Base-by-base conservation (phyloP, 2,113 vertebrate genomes). In the Micromys minutus region DNA sequence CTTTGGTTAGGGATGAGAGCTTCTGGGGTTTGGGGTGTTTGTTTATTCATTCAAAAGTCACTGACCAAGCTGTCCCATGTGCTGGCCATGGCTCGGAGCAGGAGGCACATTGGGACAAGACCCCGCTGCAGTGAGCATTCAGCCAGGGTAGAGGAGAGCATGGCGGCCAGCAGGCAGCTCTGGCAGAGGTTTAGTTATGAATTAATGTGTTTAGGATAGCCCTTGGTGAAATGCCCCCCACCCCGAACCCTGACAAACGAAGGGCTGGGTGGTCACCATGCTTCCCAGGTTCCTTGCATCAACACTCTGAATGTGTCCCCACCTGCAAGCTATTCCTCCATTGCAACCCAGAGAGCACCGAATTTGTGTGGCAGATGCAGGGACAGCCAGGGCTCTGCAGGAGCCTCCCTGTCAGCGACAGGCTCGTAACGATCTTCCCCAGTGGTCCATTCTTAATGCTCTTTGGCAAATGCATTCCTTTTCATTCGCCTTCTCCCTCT, bases 381-480 rank as follows among this genome's bases (percentile, higher is more conserved):
- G 95, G 77, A 85, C 79, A 88, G 89, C 6, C 31, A 4, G 39
- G 80, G 92, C 95, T 34, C 88, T 71, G 93, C 87, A 26, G 91
- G 91, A 86, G 93, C 96, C 80, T 29, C 87, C 91, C 92, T 89
- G 93, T 89, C 77, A 88, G 72, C 67, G 42, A 52, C 95, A 21
- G 65, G 90, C 96, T 96, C 45, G 74, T 96, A 87, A 92, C 91
- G 93, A 80, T 36, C 59, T 94, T 90, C 96, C 91, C 45, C 7
- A 36, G 0, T 3, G 0, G 13, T 94, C 93, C 65, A 61, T 94
- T 97, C 97, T 97, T 94, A 95, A 93, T 95, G 50, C 90, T 94
- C 95, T 96, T 84, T 85, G 90, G 97, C 97, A 92, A 94, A 94
- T 94, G 90, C 87, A 90, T 96, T 94, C 94, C 90, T 97, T 94